A percentile compares a stretch with the other conserved stretches of the same genome.
These are phyloP conservation scores for Drosophila novamexicana DNA, from an alignment of 1,140 invertebrate genomes.

Conservation along the genomic window DNA sequence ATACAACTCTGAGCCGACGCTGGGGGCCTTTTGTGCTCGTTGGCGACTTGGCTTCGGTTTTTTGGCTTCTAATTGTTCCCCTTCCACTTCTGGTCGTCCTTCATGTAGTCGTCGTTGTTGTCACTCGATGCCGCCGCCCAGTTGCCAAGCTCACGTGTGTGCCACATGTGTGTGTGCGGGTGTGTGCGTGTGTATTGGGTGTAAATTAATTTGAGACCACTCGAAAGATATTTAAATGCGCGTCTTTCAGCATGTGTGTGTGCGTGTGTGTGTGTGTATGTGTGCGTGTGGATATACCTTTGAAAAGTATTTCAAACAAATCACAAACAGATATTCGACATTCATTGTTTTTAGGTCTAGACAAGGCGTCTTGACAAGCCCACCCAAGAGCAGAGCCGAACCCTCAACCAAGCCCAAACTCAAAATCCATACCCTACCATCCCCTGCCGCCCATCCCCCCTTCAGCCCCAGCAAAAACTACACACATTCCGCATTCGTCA, in stretches of 20 bases:
- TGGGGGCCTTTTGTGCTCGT: constrained; percentile 44
- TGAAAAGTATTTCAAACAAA: constrained; percentile 80
- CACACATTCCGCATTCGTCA: constrained; percentile 42
- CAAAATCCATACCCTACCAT: neutral
- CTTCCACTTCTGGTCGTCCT: neutral
- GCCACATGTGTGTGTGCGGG: constrained; percentile 9
- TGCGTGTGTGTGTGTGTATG: neutral
- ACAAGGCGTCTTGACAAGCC: constrained; percentile 54
- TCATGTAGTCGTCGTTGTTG: constrained; percentile 33
- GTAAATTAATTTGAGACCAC: constrained; percentile 73
- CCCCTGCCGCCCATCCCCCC: neutral
- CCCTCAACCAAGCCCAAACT: neutral
- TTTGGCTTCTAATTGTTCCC: constrained; percentile 69
- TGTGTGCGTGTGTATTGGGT: constrained; percentile 58
- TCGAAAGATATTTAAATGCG: constrained; percentile 75
- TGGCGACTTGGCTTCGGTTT: constrained; percentile 59
- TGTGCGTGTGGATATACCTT: constrained; percentile 18
- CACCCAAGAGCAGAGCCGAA: constrained; percentile 5
- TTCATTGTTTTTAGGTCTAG: constrained; percentile 80
- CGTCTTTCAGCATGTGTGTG: constrained; percentile 10
- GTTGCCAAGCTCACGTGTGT: constrained; percentile 29
- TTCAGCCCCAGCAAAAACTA: constrained; percentile 25
- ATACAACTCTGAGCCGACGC: constrained; percentile 25
- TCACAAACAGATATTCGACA: constrained; percentile 79
- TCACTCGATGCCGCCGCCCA: constrained; percentile 46